Evolutionary conservation across 2,113 vertebrate species (phyloP), one percentile per base, ranked within the genome.

Genomic region (Microtus ochrogaster): DNA sequence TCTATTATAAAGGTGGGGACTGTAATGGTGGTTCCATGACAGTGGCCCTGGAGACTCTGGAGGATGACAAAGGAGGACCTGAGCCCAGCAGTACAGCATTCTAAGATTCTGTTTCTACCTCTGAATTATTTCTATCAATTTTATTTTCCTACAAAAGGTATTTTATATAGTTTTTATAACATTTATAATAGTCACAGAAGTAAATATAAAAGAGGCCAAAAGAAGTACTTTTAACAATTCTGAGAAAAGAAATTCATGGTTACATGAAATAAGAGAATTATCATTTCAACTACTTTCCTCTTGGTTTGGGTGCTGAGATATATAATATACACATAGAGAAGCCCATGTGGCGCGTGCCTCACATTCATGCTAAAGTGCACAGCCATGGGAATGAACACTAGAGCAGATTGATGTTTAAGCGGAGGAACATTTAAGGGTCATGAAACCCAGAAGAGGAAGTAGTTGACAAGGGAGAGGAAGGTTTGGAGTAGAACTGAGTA

Each of bases 121-220:
- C 1, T 1, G 36, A 61, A 65, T 41, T 33, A 52, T 58, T 65
- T 89, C 26, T 21, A 47, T 68, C 63, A 49, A 1, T 39, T 73
- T 84, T 93, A 65, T 47, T 73, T 86, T 65, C 39, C 28, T 85
- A 12, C 61, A 39, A 93, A 82, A 41, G 41, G 5, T 22, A 52
- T 93, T 52, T 74, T 33, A 41, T 10, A 30, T 66, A 36, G 58
- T 92, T 94, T 44, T 63, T 78, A 12, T 41, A 78, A 41, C 84
- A 91, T 88, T 65, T 47, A 86, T 49, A 90, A 73, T 68, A 89
- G 30, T 95, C 36, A 93, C 61, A 94, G 52, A 96, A 81, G 21
- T 70, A 89, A 86, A 72, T 76, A 78, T 49, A 81, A 85, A 84
- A 68, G 2, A 81, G 16, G 17, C 33, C 28, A 90, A 93, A 96